Evolutionary conservation across 2,113 vertebrate species (phyloP), one percentile per base, ranked within the genome.

Genomic region (Cyanoderma ruficeps): DNA sequence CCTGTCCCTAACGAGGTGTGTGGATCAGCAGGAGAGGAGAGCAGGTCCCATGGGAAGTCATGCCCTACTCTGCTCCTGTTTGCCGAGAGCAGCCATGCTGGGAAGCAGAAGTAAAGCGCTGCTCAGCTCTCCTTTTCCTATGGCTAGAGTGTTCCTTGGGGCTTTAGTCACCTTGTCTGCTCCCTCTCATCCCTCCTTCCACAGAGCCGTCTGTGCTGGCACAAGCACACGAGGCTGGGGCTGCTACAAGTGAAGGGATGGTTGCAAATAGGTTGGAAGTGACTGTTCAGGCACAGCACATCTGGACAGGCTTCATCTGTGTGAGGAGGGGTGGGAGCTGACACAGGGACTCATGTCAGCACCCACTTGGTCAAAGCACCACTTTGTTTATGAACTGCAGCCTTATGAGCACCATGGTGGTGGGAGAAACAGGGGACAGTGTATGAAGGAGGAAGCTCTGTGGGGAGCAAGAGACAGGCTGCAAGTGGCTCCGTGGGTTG

Each of bases 21-120:
- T 69, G 30, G 76, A 87, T 81, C 82, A 87, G 86, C 47, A 74
- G 69, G 68, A 78, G 92, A 85, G 71, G 82, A 91, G 78, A 89
- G 88, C n/a, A 53, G 61, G 41, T 83, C 86, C 59, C 7, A 0
- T 56, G 82, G 83, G 83, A 94, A 28, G 49, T 56, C 16, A 1
- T 86, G 93, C 61, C 92, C 71, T 78, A 76, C 72, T 93, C 77
- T 83, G 81, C 33, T 76, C 27, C 49, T 30, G 69, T 80, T 78
- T n/a, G 21, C 31, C 1, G 13, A 82, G 61, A 71, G 75, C 88
- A 59, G 80, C 44, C 4, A 20, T 80, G 76, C 50, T 2, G 2
- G 18, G 50, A 67, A 78, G 41, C 50, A 60, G 59, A 44, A 81
- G 22, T 49, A 65, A 71, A 87, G 24, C 0, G 0, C 70, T 3